These are phyloP conservation scores for Thecocarcelia acutangulata DNA, from an alignment of 2,888 invertebrate species.

Conservation along the genomic window DNA sequence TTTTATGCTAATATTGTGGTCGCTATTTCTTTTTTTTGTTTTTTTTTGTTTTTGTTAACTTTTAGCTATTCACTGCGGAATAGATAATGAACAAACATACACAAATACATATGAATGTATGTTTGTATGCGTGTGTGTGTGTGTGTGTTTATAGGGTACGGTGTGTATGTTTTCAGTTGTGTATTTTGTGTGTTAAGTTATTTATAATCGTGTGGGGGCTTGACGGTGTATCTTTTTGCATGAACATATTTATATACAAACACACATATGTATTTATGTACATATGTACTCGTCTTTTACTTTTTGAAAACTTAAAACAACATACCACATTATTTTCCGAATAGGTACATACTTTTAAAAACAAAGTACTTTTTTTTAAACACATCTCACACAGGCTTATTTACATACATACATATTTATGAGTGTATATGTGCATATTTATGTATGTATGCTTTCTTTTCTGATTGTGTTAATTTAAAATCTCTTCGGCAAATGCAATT, in stretches of 20 bases:
- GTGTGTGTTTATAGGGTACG: background rate
- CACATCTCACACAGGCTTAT: no score
- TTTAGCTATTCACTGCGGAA: slow-evolving; percentile 29
- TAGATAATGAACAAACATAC: slow-evolving; percentile 30
- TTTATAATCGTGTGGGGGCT: slow-evolving; percentile 65
- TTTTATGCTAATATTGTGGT: slow-evolving; percentile 1
- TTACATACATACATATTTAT: no score
- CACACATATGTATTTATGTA: slow-evolving; percentile 1
- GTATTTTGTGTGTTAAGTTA: slow-evolving; percentile 26
- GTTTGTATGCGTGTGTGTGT: background rate
- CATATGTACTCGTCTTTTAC: slow-evolving; percentile 24
- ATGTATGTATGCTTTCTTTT: no score
- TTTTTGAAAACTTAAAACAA: slow-evolving; percentile 18
- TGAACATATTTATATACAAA: background rate
- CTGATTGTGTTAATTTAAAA: no score
- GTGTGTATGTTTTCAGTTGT: slow-evolving; percentile 6
- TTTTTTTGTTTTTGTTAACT: slow-evolving; percentile 14
- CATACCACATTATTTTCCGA: no score
- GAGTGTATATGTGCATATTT: no score
- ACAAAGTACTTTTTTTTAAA: no score
- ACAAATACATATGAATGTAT: background rate
- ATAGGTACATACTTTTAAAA: no score
- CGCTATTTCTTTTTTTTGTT: background rate
- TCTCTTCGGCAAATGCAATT: no score
- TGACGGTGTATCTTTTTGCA: slow-evolving; percentile 44